Percentiles rank a stretch among this genome's conserved stretches.
Conservation (phyloP, 2,113 vertebrate genomes). For the Centropristis striata region DNA sequence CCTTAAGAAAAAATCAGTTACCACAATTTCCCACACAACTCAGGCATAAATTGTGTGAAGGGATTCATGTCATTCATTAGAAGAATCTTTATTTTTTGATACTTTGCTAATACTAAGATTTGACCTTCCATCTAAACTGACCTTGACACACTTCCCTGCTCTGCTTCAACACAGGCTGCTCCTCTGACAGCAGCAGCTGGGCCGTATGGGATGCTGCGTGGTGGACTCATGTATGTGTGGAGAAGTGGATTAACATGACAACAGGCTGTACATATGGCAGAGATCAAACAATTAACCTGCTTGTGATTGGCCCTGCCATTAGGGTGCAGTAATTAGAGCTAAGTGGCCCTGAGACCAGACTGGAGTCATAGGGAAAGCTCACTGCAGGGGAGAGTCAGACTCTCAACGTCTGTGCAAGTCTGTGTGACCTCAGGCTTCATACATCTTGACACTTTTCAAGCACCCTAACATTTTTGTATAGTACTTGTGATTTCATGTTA, state of each 20-base stretch:
- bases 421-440: conserved; percentile 39
- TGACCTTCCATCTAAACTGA: conserved; percentile 38
- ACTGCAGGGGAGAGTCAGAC: conserved; percentile 52
- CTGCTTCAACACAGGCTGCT: conserved; percentile 18
- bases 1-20: background rate
- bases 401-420: conserved; percentile 56
- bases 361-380: conserved; percentile 61
- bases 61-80: background rate
- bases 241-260: conserved; percentile 65
- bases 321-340: conserved; percentile 80
- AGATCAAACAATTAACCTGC: conserved; percentile 86
- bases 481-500: background rate
- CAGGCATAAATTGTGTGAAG: background rate
- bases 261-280: conserved; percentile 79
- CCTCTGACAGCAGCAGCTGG: conserved; percentile 22
- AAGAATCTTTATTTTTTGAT: background rate
- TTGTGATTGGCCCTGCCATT: conserved; percentile 76
- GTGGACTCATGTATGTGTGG: conserved; percentile 36
- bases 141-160: conserved; percentile 59
- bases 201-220: conserved; percentile 16
- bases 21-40: background rate
- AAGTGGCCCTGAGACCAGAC: conserved; percentile 74
- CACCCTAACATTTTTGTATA: background rate
- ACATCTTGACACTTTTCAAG: conserved; percentile 26
- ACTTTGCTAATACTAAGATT: conserved; percentile 3